Percentiles rank a stretch among this genome's conserved stretches.
These are phyloP conservation scores for Ennomos erosarius DNA, from an alignment of 2,888 invertebrate species.

Conservation along the genomic window DNA sequence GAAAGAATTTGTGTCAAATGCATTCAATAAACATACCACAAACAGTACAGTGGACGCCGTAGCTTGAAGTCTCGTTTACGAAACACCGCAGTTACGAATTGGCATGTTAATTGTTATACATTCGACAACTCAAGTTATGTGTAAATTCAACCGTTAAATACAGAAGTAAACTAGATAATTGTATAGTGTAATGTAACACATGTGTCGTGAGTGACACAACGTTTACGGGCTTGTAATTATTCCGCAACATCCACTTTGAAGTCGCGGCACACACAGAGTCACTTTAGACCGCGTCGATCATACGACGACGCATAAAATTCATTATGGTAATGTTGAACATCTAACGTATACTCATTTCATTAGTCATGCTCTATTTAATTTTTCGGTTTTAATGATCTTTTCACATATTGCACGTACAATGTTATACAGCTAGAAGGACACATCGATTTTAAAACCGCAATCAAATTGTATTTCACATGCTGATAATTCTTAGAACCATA, in stretches of 20 bases:
- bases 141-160: constrained; percentile 25
- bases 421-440: constrained; percentile 14
- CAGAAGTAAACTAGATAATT: constrained; percentile 34
- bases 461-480: background rate
- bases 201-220: constrained; percentile 31
- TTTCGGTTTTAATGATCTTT: constrained; percentile 26
- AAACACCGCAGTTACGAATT: constrained; percentile 20
- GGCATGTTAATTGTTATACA: constrained; percentile 27
- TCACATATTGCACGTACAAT: constrained; percentile 26
- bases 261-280: constrained; percentile 40
- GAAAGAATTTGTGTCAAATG: constrained; percentile 40
- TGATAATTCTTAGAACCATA: background rate
- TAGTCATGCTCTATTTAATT: constrained; percentile 33
- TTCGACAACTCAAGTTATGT: background rate
- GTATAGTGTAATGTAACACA: constrained; percentile 38
- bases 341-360: constrained; percentile 8
- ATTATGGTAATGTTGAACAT: constrained; percentile 28
- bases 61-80: constrained; percentile 16
- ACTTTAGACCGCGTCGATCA: constrained; percentile 34
- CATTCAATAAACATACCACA: constrained; percentile 27
- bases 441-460: constrained; percentile 8
- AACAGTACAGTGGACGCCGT: constrained; percentile 14
- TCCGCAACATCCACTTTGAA: constrained; percentile 46
- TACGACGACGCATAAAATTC: constrained; percentile 43
- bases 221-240: constrained; percentile 39